Conservation (phyloP, 2,797 vertebrate species). For the Spheniscus humboldti region DNA sequence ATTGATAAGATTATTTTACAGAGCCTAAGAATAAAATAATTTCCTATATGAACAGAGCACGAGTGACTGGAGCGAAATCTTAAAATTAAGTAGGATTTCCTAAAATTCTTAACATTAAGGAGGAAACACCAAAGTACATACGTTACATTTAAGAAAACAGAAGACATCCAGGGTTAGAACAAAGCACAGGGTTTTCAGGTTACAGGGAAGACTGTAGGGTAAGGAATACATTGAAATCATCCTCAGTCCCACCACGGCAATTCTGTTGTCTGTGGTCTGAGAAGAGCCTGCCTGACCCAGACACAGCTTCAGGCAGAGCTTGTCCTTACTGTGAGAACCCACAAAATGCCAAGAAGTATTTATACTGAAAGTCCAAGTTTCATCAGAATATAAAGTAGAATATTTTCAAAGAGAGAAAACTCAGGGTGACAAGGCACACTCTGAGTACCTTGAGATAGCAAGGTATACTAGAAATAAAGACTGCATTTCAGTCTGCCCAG, state of each 20-base stretch:
- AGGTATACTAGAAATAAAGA: background rate
- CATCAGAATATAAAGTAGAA: background rate
- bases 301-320: background rate
- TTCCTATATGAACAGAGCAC: background rate
- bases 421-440: background rate
- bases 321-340: background rate
- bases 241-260: background rate
- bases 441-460: background rate
- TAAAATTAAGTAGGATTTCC: background rate
- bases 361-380: background rate
- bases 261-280: background rate
- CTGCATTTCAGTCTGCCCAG: background rate
- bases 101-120: background rate
- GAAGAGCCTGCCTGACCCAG: background rate
- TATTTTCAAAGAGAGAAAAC: background rate
- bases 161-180: background rate
- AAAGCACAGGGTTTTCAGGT: background rate
- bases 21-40: background rate
- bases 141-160: background rate
- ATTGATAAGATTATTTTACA: background rate
- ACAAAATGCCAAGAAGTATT: background rate
- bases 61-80: background rate
- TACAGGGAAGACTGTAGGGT: background rate
- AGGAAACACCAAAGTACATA: background rate
- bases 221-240: background rate